Evolutionary conservation across 2,888 invertebrate species (phyloP).

Genomic region (Alloscopus bannaensis): DNA sequence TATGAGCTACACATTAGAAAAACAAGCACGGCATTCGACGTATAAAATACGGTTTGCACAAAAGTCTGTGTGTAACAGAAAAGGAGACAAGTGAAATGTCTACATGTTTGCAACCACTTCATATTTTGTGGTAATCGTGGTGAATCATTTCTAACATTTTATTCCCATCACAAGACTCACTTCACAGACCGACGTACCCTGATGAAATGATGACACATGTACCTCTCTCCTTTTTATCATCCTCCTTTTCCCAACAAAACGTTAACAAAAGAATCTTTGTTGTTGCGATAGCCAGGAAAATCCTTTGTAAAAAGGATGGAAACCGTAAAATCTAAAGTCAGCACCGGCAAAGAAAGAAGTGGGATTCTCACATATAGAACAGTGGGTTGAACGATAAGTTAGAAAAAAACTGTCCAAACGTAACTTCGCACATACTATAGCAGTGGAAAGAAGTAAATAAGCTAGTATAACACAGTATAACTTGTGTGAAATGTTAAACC

Average conservation of each 20-base stretch:
- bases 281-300: constrained; percentile 18
- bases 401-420: too few relatives aligned
- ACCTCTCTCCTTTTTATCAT: constrained; percentile 25
- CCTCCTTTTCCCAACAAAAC: constrained; percentile 26
- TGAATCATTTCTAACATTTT: background rate
- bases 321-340: background rate
- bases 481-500: too few relatives aligned
- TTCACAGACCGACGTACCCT: background rate
- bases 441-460: too few relatives aligned
- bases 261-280: constrained; percentile 42
- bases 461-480: too few relatives aligned
- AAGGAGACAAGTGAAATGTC: background rate
- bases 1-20: too few relatives aligned
- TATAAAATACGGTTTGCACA: too few relatives aligned
- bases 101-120: constrained; percentile 2
- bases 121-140: background rate
- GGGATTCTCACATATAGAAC: too few relatives aligned
- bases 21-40: too few relatives aligned
- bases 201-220: background rate
- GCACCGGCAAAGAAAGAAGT: background rate
- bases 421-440: too few relatives aligned
- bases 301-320: constrained; percentile 4
- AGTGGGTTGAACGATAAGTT: too few relatives aligned
- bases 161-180: constrained; percentile 1
- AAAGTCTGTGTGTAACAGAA: too few relatives aligned